phyloP scores from a whole-genome alignment of 2,797 vertebrate species.

The Psittacula derbiana region DNA sequence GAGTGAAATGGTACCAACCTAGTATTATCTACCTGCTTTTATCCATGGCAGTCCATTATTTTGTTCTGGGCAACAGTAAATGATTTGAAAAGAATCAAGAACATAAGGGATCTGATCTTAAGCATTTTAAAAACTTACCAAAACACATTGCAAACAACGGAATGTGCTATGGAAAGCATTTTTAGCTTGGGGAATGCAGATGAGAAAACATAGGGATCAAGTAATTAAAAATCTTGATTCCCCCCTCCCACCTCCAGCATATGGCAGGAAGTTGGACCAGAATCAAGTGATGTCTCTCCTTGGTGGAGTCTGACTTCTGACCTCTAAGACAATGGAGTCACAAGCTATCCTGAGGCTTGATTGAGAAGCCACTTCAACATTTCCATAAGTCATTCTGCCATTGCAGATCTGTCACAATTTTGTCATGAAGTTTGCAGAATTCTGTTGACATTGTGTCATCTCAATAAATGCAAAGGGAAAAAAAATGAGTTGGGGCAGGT shows the following conservation, averaged over 20 bases:
- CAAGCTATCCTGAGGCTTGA: constrained; percentile 74
- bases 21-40: not conserved
- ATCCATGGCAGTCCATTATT: not conserved
- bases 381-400: constrained; percentile 78
- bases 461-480: constrained; percentile 75
- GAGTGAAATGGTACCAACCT: not conserved
- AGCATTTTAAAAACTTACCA: not conserved
- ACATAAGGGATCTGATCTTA: not conserved
- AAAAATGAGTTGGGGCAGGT: constrained; percentile 75
- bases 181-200: constrained; percentile 61
- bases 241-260: constrained; percentile 64
- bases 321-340: constrained; percentile 76
- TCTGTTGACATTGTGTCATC: constrained; percentile 77
- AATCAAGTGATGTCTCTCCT: constrained; percentile 68
- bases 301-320: constrained; percentile 65
- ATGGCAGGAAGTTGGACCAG: constrained; percentile 73
- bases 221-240: constrained; percentile 67
- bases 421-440: constrained; percentile 78
- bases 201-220: constrained; percentile 42
- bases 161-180: constrained; percentile 17
- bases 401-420: constrained; percentile 77
- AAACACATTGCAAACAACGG: not conserved
- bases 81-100: not conserved
- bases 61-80: not conserved
- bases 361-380: constrained; percentile 75